Evolutionary conservation across 1,140 invertebrate genomes (phyloP), one percentile per base, ranked within the genome.

Genomic region (Drosophila sproati): DNA sequence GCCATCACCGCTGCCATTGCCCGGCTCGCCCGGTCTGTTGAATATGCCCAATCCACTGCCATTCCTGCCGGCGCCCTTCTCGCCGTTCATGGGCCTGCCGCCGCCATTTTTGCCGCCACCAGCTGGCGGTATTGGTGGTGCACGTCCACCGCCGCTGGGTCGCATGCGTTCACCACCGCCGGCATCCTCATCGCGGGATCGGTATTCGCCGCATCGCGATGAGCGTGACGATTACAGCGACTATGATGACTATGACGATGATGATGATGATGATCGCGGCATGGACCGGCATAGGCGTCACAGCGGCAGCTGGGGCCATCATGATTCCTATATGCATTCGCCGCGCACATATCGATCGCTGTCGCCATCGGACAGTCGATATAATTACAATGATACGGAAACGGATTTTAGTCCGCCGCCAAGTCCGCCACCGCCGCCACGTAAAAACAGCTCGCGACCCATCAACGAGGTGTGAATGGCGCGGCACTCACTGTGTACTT

Each of bases 151-250:
- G 32, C 95, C 95, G 7, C 77, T 95, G 29, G 95, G 95, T 4
- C 93, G 95, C 57, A 93, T 95, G 87, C 95, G 95, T 4, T 95
- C 95, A 3, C 95, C 95, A 3, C 95, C 95, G 28, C 82, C 90
- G 5, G 41, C 71, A 7, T 54, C 90, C 4, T 62, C 71, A 5
- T 54, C 72, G 3, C 72, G 85, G 3, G 70, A 83, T 48, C 68
- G 77, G 4, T 69, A 80, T 39, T 60, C 57, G 28, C 57, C 57
- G 73, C 66, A 83, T 20, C 79, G 67, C 5, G 80, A 82, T 50
- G 79, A 91, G 37, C 75, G 74, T 55, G 86, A 83, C 48, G 82
- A 90, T 29, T 91, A 90, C 54, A 87, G 83, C 72, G 78, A 90
- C 28, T 63, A 75, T 7, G 69, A 82, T 61, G 54, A 72, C 7